Evolutionary conservation across 2,888 invertebrate species (phyloP), one percentile per base, ranked within the genome.

Genomic region (Poecilus cupreus): DNA sequence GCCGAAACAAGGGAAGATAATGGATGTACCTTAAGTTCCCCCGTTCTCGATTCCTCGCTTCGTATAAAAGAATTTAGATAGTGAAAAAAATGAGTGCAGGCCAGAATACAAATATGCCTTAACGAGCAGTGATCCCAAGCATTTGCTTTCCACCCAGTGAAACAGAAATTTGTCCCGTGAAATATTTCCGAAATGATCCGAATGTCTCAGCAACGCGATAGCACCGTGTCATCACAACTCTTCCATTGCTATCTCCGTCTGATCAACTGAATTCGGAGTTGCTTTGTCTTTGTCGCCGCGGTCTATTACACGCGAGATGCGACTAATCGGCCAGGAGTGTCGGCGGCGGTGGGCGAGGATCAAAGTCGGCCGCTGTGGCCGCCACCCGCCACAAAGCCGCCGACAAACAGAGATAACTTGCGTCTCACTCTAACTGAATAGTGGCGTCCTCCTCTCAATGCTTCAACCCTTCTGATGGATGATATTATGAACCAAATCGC

Each of bases 31-130:
- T 5, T 32, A 8, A 5, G 26, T 26, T 3, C 8, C 32, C 32
- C 32, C 32, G 32, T 1, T 32, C 32, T 32, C 32, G 4, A 32
- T 32, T 32, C 32, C 32, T 43, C 43, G 43, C 11, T 43, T n/a
- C 60, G 24, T 60, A 26, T 60, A 60, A 26, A 68, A 68, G 64
- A 68, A 68, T 68, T 32, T 37, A 32, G 64, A 68, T 32, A 68
- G 39, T 68, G 13, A 37, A 68, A 37, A 60, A 68, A 68, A 68
- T 37, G 16, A 32, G 11, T 68, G 37, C 26, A 60, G 37, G 16
- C 64, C 64, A 37, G 64, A 16, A 68, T 68, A 68, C 64, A 68
- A 68, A 68, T 68, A 68, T 68, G 64, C 37, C 39, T 68, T 68
- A 68, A 68, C 64, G 64, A 68, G 64, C 16, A 32, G 3, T 32